phyloP scores from a whole-genome alignment of 2,888 invertebrate species.

The Sipha maydis region DNA sequence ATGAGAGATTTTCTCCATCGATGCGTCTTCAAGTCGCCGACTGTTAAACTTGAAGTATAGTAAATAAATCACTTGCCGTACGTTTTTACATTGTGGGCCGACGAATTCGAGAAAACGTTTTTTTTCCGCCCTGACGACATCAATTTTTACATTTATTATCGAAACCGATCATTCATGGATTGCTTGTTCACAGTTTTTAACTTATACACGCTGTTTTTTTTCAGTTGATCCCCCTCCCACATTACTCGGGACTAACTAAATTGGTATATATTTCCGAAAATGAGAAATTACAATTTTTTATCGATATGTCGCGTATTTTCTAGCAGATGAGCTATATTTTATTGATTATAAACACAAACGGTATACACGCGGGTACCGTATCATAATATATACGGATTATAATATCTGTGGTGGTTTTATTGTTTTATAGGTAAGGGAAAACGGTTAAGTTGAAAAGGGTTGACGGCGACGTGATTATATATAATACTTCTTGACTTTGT shows the following conservation, averaged over 20 bases:
- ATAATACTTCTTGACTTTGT: background rate
- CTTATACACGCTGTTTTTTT: background rate
- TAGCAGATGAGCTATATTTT: background rate
- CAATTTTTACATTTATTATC: background rate
- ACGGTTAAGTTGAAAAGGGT: background rate
- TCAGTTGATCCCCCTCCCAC: background rate
- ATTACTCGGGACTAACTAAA: no score
- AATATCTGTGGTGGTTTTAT: background rate
- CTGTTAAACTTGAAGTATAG: no score
- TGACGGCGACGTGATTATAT: background rate
- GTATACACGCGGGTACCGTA: background rate
- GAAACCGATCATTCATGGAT: no score
- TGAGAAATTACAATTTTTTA: background rate
- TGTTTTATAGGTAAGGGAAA: background rate
- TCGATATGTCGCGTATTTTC: background rate
- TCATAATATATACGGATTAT: background rate
- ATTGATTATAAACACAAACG: background rate
- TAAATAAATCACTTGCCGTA: no score
- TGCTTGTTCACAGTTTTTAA: no score
- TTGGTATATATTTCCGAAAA: background rate
- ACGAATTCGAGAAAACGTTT: background rate
- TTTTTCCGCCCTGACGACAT: background rate
- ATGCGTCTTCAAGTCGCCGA: no score
- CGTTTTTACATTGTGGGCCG: background rate
- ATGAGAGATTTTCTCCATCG: background rate